These are phyloP conservation scores for Syngnathus floridae DNA, from an alignment of 2,113 vertebrate genomes.

Conservation along the genomic window DNA sequence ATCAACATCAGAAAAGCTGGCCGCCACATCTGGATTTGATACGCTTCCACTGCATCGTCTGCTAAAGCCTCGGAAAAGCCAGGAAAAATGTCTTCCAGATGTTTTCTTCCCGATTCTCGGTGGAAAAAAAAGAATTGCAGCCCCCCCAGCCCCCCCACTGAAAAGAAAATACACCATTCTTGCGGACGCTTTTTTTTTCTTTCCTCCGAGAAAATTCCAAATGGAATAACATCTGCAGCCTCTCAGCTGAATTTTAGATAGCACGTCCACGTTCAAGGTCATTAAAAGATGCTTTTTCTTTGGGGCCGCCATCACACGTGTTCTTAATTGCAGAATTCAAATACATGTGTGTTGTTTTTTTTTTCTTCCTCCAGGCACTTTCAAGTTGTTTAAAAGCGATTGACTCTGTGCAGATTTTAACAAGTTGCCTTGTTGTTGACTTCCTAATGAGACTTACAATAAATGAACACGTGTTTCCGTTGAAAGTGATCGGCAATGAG, in stretches of 20 bases:
- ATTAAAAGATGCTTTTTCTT: slow-evolving; percentile 49
- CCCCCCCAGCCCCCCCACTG: slow-evolving; percentile 18
- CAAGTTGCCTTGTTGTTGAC: neutral
- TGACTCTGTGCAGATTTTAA: neutral
- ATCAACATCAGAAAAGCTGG: slow-evolving; percentile 40
- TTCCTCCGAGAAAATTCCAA: slow-evolving; percentile 31
- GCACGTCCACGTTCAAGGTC: slow-evolving; percentile 28
- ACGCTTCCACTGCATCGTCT: slow-evolving; percentile 70
- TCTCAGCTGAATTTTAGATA: slow-evolving; percentile 33
- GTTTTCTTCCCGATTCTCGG: slow-evolving; percentile 65
- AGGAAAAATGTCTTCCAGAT: slow-evolving; percentile 76
- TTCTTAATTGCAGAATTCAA: slow-evolving; percentile 28
- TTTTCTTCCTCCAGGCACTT: neutral
- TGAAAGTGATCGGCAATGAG: neutral
- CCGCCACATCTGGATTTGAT: slow-evolving; percentile 71
- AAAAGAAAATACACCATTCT: slow-evolving; percentile 58
- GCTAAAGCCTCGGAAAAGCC: slow-evolving; percentile 62
- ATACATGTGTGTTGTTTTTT: neutral
- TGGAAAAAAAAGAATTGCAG: slow-evolving; percentile 47
- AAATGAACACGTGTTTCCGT: neutral
- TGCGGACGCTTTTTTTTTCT: slow-evolving; percentile 31
- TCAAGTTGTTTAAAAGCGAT: slow-evolving; percentile 10
- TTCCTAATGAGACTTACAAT: neutral
- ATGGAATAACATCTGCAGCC: slow-evolving; percentile 43
- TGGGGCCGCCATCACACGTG: slow-evolving; percentile 42